Conservation (phyloP, 2,888 invertebrate genomes). For the Fragum sueziense region DNA sequence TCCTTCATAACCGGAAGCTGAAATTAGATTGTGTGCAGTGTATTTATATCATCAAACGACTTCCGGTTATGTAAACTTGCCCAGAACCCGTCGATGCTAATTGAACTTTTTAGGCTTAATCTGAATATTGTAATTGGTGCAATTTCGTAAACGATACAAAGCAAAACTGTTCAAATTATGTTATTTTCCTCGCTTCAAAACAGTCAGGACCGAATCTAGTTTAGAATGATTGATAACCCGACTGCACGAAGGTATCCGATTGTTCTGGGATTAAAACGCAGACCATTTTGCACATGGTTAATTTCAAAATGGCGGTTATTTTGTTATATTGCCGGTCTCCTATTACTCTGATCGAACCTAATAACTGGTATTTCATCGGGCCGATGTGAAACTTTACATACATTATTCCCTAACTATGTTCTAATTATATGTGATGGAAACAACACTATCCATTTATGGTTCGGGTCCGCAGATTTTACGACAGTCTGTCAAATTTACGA, state of each 20-base stretch:
- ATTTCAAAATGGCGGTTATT: conserved; percentile 58
- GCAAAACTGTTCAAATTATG: conserved; percentile 56
- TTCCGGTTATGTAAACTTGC: conserved; percentile 44
- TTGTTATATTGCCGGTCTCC: conserved; percentile 47
- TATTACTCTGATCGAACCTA: conserved; percentile 49
- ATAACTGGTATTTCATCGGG: conserved; percentile 56
- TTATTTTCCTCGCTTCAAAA: conserved; percentile 59
- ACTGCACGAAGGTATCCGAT: conserved; percentile 58
- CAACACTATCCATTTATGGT: conserved; percentile 61
- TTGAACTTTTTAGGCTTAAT: conserved; percentile 49
- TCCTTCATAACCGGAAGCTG: conserved; percentile 28
- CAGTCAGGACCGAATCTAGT: conserved; percentile 47
- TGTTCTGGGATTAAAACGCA: conserved; percentile 41
- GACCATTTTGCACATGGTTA: conserved; percentile 62
- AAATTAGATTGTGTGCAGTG: conserved; percentile 20
- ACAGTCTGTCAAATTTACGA: conserved; percentile 62
- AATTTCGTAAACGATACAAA: conserved; percentile 59
- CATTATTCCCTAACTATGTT: conserved; percentile 64
- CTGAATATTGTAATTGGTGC: conserved; percentile 49
- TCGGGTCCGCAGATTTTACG: conserved; percentile 59
- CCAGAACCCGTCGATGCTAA: conserved; percentile 35
- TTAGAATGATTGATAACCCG: conserved; percentile 52
- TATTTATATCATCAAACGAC: conserved; percentile 32
- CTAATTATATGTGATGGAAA: conserved; percentile 63
- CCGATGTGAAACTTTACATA: conserved; percentile 61